Conservation (phyloP, 2,797 vertebrate genomes). For the Sorex maritimensis region DNA sequence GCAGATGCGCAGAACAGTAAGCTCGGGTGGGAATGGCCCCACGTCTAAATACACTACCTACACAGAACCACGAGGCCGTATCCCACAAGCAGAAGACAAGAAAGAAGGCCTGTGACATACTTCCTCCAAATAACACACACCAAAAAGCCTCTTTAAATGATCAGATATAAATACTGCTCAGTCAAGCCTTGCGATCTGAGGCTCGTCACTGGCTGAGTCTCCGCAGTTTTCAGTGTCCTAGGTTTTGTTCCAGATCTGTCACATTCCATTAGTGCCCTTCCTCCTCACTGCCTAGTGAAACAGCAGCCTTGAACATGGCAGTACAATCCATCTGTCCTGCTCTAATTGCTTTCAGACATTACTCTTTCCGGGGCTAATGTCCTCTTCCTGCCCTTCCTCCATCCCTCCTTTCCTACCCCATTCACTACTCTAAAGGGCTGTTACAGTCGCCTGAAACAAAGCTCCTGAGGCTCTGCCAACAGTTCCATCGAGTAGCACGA, state of each 20-base stretch:
- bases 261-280: conserved; percentile 97
- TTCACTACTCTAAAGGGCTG: background rate
- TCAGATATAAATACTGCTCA: conserved; percentile 89
- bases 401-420: background rate
- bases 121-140: conserved; percentile 83
- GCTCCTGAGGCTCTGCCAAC: conserved; percentile 65
- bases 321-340: conserved; percentile 97
- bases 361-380: conserved; percentile 91
- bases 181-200: conserved; percentile 85
- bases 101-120: conserved; percentile 84
- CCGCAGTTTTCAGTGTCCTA: conserved; percentile 93
- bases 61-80: background rate
- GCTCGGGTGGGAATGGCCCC: background rate
- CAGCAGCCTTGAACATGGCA: conserved; percentile 96
- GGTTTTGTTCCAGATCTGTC: conserved; percentile 99
- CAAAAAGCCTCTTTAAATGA: conserved; percentile 87
- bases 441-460: conserved; percentile 85
- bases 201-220: conserved; percentile 88
- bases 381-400: conserved; percentile 87
- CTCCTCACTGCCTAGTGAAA: conserved; percentile 97
- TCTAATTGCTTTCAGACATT: conserved; percentile 96
- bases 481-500: conserved; percentile 39
- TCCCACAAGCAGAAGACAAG: conserved; percentile 62
- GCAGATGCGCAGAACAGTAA: conserved; percentile 4
- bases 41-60: conserved; percentile 16